A percentile compares a stretch with the other conserved stretches of the same genome.
Conservation (phyloP, 2,113 vertebrate species). For the Epinephelus fuscoguttatus region DNA sequence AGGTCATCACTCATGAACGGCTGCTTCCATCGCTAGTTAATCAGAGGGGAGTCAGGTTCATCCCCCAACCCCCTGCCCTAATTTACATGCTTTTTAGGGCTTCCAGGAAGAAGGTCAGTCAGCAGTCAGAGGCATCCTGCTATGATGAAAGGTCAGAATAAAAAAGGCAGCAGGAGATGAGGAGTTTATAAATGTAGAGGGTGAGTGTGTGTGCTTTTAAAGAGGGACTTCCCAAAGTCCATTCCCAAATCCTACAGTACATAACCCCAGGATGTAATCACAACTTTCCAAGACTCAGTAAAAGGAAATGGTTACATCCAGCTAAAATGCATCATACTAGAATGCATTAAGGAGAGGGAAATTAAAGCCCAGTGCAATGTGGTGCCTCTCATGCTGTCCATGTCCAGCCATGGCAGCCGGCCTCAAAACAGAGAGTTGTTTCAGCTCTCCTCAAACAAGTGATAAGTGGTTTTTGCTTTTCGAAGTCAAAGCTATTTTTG, state of each 20-base stretch:
- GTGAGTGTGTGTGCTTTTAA: slow-evolving; percentile 6
- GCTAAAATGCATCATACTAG: slow-evolving; percentile 87
- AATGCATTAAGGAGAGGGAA: slow-evolving; percentile 86
- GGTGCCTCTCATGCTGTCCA: slow-evolving; percentile 62
- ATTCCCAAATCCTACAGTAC: slow-evolving; percentile 79
- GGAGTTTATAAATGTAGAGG: slow-evolving; percentile 12
- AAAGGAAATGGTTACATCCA: slow-evolving; percentile 90
- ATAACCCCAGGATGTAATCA: slow-evolving; percentile 85
- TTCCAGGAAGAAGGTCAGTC: slow-evolving; percentile 76
- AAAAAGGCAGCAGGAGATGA: slow-evolving; percentile 33
- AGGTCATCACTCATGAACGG: slow-evolving; percentile 71
- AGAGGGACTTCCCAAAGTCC: slow-evolving; percentile 33
- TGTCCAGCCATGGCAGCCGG: slow-evolving; percentile 45
- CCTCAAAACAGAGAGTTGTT: slow-evolving; percentile 34
- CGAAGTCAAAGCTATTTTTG: slow-evolving; percentile 18
- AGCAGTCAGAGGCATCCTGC: slow-evolving; percentile 62
- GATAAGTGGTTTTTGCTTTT: slow-evolving; percentile 59
- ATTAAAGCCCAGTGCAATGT: slow-evolving; percentile 85
- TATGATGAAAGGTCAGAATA: slow-evolving; percentile 77
- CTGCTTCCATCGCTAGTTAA: slow-evolving; percentile 59
- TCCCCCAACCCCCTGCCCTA: slow-evolving; percentile 26
- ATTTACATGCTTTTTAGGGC: slow-evolving; percentile 63
- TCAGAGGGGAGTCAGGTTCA: slow-evolving; percentile 51
- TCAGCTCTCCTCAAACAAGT: slow-evolving; percentile 42
- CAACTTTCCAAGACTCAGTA: slow-evolving; percentile 81